These are phyloP conservation scores for Brachirus orientalis DNA, from an alignment of 2,113 vertebrate species.

Conservation along the genomic window DNA sequence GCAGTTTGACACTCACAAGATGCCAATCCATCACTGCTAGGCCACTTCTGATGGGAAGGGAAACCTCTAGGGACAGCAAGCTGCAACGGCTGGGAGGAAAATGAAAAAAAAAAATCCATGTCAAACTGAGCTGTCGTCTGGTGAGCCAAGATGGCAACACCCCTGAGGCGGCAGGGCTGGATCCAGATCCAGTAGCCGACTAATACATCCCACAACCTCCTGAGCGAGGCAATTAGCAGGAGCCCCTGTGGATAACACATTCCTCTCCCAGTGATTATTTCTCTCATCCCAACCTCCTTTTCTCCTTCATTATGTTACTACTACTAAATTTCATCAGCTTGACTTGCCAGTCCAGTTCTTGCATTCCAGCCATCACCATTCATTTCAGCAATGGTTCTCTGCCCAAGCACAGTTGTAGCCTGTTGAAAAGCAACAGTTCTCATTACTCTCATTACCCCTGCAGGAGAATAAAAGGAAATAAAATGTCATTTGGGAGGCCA, in stretches of 20 bases:
- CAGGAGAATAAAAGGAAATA: constrained; percentile 43
- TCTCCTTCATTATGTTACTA: constrained; percentile 21
- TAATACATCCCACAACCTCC: constrained; percentile 73
- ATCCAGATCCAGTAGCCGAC: constrained; percentile 73
- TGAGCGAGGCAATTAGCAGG: constrained; percentile 81
- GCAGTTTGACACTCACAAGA: constrained; percentile 79
- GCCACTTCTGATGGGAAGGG: constrained; percentile 67
- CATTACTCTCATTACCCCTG: constrained; percentile 62
- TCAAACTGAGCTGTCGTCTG: constrained; percentile 79
- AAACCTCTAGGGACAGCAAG: constrained; percentile 64
- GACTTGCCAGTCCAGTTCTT: constrained; percentile 26
- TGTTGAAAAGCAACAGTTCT: constrained; percentile 40
- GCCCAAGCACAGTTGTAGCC: constrained; percentile 23
- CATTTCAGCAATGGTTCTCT: no score
- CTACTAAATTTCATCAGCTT: constrained; percentile 32
- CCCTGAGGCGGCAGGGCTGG: constrained; percentile 71
- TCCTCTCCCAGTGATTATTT: constrained; percentile 69
- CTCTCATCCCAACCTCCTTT: constrained; percentile 20
- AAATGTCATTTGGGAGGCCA: constrained; percentile 45
- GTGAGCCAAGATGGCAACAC: constrained; percentile 74
- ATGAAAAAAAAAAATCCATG: constrained; percentile 43
- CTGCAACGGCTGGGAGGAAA: constrained; percentile 57
- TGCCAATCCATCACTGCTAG: constrained; percentile 81
- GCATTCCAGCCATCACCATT: constrained; percentile 45
- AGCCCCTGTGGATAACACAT: constrained; percentile 76